These are phyloP conservation scores for Chrysochloris asiatica DNA, from an alignment of 2,113 vertebrate genomes.

Conservation along the genomic window DNA sequence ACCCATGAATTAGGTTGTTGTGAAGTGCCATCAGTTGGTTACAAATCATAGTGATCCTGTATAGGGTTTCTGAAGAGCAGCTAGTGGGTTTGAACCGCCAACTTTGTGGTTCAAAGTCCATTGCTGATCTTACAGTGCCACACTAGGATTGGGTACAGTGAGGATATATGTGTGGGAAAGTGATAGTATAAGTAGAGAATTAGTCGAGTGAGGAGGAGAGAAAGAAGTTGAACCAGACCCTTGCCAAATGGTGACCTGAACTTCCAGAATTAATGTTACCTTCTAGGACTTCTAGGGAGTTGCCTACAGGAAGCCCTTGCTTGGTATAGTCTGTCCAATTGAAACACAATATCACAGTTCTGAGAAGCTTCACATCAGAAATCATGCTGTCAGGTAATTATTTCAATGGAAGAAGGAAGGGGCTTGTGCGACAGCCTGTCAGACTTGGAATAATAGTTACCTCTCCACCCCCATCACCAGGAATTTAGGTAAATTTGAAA, in stretches of 20 bases:
- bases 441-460: constrained; percentile 12
- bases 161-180: background rate
- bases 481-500: background rate
- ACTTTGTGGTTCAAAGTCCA: no score
- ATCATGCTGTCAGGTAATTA: constrained; percentile 6
- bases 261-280: constrained; percentile 13
- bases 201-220: background rate
- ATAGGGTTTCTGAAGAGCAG: no score
- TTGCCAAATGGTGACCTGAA: constrained; percentile 16
- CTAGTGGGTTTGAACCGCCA: no score
- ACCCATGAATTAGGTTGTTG: no score
- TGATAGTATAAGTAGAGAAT: background rate
- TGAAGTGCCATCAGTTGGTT: no score
- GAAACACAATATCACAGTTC: constrained; percentile 7
- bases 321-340: background rate
- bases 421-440: constrained; percentile 20
- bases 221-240: constrained; percentile 9
- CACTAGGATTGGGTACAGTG: background rate
- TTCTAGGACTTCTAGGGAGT: constrained; percentile 3
- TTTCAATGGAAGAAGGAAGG: background rate
- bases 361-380: constrained; percentile 27
- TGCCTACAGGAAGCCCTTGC: background rate
- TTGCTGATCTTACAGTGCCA: no score
- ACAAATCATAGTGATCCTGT: no score
- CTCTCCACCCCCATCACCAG: background rate